Base-by-base conservation (phyloP, 2,113 vertebrate genomes). In the Semicossyphus pulcher region DNA sequence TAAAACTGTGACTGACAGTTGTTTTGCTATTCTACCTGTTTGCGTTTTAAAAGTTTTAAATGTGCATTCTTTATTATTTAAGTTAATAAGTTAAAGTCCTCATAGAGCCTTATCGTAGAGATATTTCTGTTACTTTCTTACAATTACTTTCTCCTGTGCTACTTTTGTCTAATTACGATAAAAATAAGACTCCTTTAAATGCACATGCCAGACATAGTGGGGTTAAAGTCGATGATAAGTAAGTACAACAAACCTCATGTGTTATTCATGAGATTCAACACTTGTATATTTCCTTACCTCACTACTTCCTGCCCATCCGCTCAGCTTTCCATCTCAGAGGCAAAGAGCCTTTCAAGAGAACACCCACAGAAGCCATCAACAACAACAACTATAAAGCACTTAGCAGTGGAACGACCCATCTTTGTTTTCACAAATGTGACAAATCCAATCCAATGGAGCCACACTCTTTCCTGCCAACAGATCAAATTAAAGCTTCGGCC, bases 201-300 rank as follows among this genome's bases (percentile, higher is more conserved):
- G 52, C 23, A 37, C 41, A 52, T 39, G n/a, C 21, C 42, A 51
- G 39, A 48, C 34, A 56, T 54, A 53, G 44, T 57, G 47, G n/a
- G 54, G 70, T 72, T 72, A 65, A 72, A 66, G 65, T 54, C 82
- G 37, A 81, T 76, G 56, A 83, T 80, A 79, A 80, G 80, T 84
- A 84, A 88, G 78, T 85, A 80, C 47, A 79, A 73, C 52, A 85
- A 66, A 64, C 18, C 83, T 89, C 83, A 88, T 92, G 76, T 66
- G 78, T 91, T 92, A 92, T 92, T 92, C 81, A 92, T 90, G 45
- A 83, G 78, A 84, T 86, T 80, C 88, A 89, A 92, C 88, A 89
- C 86, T 87, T 88, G 75, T 84, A 72, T 84, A 34, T 80, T 84
- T 83, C 53, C 83, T 64, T 49, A 69, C 77, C 65, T 72, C 45